These are phyloP conservation scores for Cistogaster globosa DNA, from an alignment of 2,888 invertebrate species.

Conservation along the genomic window DNA sequence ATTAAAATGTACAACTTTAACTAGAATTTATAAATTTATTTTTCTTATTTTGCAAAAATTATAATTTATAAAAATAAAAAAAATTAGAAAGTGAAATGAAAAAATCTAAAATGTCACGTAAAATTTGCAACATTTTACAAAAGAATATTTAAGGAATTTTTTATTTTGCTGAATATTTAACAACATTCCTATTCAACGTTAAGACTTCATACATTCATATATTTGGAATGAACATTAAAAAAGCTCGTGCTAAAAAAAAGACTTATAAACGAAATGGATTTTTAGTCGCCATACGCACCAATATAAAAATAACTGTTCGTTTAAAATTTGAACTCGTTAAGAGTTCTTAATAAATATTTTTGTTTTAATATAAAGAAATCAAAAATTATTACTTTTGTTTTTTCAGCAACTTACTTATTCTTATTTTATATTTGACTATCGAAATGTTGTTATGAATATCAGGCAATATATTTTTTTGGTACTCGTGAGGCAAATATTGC, in stretches of 20 bases:
- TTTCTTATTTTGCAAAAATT: neutral
- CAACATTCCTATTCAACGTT: conserved; percentile 29
- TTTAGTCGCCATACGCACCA: neutral
- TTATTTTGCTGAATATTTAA: conserved; percentile 49
- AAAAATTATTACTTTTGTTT: too few relatives aligned
- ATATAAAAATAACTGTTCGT: too few relatives aligned
- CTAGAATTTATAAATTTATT: too few relatives aligned
- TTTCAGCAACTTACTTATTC: too few relatives aligned
- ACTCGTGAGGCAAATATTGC: too few relatives aligned
- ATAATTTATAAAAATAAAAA: neutral
- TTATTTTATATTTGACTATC: too few relatives aligned
- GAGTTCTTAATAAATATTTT: too few relatives aligned
- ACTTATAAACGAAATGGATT: conserved; percentile 7
- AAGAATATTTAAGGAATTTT: conserved; percentile 41
- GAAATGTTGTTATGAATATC: too few relatives aligned
- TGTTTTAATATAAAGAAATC: too few relatives aligned
- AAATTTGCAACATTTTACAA: conserved; percentile 46
- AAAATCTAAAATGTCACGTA: neutral
- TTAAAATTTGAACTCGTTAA: too few relatives aligned
- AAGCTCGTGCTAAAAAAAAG: conserved; percentile 14
- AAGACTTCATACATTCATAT: conserved; percentile 2
- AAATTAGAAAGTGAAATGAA: neutral
- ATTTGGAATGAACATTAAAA: conserved; percentile 15
- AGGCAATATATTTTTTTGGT: too few relatives aligned
- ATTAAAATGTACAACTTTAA: too few relatives aligned